Conservation (phyloP, 2,888 invertebrate genomes). For the Metellina segmentata region DNA sequence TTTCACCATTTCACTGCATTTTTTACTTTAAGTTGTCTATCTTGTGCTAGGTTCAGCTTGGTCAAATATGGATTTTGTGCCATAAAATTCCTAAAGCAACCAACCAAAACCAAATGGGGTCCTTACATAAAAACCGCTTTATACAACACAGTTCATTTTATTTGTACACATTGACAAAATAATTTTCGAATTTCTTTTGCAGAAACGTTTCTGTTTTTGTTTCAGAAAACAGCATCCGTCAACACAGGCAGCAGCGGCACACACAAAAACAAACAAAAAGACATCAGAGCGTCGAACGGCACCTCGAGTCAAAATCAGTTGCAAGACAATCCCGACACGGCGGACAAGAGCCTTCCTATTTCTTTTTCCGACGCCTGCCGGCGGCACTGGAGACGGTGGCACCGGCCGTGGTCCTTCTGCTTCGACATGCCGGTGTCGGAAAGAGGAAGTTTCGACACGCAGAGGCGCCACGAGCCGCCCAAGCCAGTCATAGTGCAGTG, state of each 20-base stretch:
- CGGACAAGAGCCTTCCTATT: neutral
- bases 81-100: too few species aligned
- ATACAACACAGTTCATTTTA: too few species aligned
- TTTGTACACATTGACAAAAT: too few species aligned
- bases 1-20: neutral
- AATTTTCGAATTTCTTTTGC: too few species aligned
- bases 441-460: neutral
- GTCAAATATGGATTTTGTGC: too few species aligned
- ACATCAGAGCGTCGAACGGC: neutral
- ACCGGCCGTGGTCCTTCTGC: constrained; percentile 66
- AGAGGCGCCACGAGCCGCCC: constrained; percentile 8
- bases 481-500: constrained; percentile 51
- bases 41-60: too few species aligned
- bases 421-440: constrained; percentile 63
- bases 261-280: constrained; percentile 35
- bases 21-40: neutral
- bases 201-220: neutral
- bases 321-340: neutral
- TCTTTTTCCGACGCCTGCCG: constrained; percentile 2
- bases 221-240: constrained; percentile 66
- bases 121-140: too few species aligned
- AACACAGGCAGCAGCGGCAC: constrained; percentile 60
- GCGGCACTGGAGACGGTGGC: constrained; percentile 48
- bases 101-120: too few species aligned
- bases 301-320: neutral